phyloP scores from a whole-genome alignment of 35 echinoderm and acorn worm species.

The Hemicentrotus pulcherrimus region DNA sequence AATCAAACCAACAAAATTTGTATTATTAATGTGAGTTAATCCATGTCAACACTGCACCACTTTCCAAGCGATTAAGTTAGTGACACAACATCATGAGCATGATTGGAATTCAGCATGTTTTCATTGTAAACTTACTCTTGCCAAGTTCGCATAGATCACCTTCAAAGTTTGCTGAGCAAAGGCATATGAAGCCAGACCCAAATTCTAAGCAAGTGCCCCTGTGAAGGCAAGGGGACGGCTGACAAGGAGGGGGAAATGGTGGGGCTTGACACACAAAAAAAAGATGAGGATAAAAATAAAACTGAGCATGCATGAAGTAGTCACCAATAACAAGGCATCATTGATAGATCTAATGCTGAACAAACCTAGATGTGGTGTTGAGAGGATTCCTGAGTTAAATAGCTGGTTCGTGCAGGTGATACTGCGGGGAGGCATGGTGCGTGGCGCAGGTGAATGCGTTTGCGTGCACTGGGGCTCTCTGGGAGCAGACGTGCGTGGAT shows the following conservation, averaged over 20 bases:
- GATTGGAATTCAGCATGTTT: background rate
- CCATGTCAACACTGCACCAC: background rate
- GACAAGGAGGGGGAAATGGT: background rate
- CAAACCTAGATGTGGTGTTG: too few species aligned
- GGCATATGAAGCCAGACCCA: background rate
- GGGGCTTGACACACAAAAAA: background rate
- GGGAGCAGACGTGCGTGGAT: too few species aligned
- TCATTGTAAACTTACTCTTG: slow-evolving; percentile 39
- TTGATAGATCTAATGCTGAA: too few species aligned
- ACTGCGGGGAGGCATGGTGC: too few species aligned
- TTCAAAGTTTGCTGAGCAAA: background rate
- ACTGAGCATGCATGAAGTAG: background rate
- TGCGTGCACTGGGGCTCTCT: too few species aligned
- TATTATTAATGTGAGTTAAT: background rate
- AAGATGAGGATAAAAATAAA: background rate
- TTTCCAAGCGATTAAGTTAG: background rate
- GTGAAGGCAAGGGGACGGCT: slow-evolving; percentile 13
- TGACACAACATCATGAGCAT: background rate
- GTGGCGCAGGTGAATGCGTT: too few species aligned
- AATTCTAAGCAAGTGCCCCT: slow-evolving; percentile 26
- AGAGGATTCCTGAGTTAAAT: too few species aligned
- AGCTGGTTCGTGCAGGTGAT: too few species aligned
- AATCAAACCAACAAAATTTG: background rate
- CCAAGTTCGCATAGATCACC: background rate
- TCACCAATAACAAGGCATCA: too few species aligned